Conservation (phyloP, 2,797 vertebrate species). For the Enteromius unitaeniatus region DNA sequence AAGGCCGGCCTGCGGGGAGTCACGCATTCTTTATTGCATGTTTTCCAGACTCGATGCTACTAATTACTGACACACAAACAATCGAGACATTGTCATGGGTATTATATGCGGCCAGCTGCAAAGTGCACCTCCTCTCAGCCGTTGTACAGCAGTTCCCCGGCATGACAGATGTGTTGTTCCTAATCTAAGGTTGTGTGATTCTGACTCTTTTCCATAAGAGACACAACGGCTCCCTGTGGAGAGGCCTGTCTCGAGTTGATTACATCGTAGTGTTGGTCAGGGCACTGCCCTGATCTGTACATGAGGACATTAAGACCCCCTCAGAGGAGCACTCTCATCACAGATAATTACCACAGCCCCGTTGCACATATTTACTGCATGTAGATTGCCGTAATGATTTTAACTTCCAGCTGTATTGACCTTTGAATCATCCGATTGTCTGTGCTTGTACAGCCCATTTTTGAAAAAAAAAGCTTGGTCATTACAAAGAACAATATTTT, state of each 20-base stretch:
- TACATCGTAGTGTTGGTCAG: conserved; percentile 57
- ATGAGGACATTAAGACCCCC: conserved; percentile 52
- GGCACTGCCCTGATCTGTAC: conserved; percentile 28
- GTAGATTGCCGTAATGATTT: conserved; percentile 59
- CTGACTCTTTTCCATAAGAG: conserved; percentile 29
- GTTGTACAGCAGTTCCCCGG: neutral
- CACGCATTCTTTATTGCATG: neutral
- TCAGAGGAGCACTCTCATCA: conserved; percentile 53
- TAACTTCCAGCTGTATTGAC: conserved; percentile 52
- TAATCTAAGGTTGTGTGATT: conserved; percentile 45
- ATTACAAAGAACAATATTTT: neutral
- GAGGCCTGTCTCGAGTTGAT: conserved; percentile 58
- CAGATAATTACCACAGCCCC: conserved; percentile 53
- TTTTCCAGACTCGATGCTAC: conserved; percentile 3
- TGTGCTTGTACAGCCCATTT: conserved; percentile 30
- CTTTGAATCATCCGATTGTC: conserved; percentile 43
- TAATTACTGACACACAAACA: conserved; percentile 53
- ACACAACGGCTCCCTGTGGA: conserved; percentile 46
- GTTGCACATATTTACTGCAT: conserved; percentile 43
- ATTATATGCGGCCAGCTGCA: conserved; percentile 49
- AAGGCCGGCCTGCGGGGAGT: neutral
- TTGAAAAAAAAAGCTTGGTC: neutral
- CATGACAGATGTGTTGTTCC: conserved; percentile 46
- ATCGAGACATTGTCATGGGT: conserved; percentile 35
- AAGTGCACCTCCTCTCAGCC: conserved; percentile 21